Percentiles rank a stretch among this genome's conserved stretches.
Evolutionary conservation across 2,888 invertebrate genomes (phyloP).

Genomic region (Lycaena phlaeas): DNA sequence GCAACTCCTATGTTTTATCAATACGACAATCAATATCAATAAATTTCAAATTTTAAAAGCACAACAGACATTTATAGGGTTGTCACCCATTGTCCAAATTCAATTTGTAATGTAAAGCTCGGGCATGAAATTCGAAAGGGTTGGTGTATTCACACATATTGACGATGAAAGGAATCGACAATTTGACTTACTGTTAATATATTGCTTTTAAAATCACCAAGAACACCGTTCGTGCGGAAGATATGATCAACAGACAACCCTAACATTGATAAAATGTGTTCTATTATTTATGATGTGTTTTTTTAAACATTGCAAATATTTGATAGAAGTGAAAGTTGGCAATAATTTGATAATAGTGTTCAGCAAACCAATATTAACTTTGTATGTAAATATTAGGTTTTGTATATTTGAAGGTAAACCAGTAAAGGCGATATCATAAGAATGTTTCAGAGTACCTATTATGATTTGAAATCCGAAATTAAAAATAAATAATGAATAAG

Average conservation of each 20-base stretch:
- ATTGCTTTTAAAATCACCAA: slow-evolving; percentile 58
- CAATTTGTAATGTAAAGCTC: slow-evolving; percentile 62
- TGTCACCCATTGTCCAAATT: slow-evolving; percentile 45
- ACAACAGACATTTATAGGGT: slow-evolving; percentile 31
- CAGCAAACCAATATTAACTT: no score
- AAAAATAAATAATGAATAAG: no score
- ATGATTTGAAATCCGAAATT: no score
- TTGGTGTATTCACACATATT: slow-evolving; percentile 60
- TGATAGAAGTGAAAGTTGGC: no score
- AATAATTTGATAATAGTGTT: no score
- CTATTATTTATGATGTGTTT: slow-evolving; percentile 27
- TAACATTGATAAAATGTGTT: slow-evolving; percentile 49
- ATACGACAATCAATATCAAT: slow-evolving; percentile 14
- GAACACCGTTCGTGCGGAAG: slow-evolving; percentile 52
- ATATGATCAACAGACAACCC: slow-evolving; percentile 41
- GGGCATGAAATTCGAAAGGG: slow-evolving; percentile 63
- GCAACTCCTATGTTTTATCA: no score
- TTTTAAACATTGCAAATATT: neutral
- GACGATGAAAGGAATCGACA: slow-evolving; percentile 61
- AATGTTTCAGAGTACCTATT: no score
- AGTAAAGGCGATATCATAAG: no score
- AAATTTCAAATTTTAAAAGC: slow-evolving; percentile 16
- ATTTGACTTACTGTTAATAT: slow-evolving; percentile 70
- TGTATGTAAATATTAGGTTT: no score
- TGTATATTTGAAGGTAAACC: no score